These are phyloP conservation scores for Rhinolophus sinicus DNA, from an alignment of 2,113 vertebrate species.

Conservation along the genomic window DNA sequence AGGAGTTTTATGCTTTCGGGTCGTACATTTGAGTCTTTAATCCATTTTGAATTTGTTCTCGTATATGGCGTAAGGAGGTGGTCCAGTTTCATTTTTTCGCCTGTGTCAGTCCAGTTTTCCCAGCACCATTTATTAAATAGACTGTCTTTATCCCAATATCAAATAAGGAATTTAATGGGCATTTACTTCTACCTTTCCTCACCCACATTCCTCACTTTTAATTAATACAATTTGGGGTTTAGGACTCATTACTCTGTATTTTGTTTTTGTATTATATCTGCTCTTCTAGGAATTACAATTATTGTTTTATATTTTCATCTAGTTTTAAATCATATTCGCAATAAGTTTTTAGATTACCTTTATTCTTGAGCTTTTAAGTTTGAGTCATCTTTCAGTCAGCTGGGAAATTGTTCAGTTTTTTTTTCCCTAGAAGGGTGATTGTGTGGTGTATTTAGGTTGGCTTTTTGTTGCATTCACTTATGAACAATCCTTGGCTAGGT, in stretches of 20 bases:
- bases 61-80: too few species aligned
- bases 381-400: not conserved
- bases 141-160: not conserved
- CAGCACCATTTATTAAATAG: too few species aligned
- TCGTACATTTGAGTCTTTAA: too few species aligned
- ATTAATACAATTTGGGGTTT: conserved; percentile 42
- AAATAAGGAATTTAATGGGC: conserved; percentile 30
- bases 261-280: not conserved
- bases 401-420: not conserved
- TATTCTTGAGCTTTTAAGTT: conserved; percentile 34
- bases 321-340: conserved; percentile 41
- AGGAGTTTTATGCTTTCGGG: too few species aligned
- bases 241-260: not conserved
- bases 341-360: conserved; percentile 9
- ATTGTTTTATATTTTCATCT: conserved; percentile 21
- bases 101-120: too few species aligned
- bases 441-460: not conserved
- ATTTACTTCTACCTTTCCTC: conserved; percentile 1
- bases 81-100: too few species aligned
- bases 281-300: not conserved
- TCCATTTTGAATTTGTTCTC: too few species aligned
- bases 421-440: not conserved
- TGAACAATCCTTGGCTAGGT: not conserved
- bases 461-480: not conserved
- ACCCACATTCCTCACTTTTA: not conserved